Percentiles rank a stretch among this genome's conserved stretches.
Conservation (phyloP, 2,113 vertebrate species). For the Saimiri boliviensis region DNA sequence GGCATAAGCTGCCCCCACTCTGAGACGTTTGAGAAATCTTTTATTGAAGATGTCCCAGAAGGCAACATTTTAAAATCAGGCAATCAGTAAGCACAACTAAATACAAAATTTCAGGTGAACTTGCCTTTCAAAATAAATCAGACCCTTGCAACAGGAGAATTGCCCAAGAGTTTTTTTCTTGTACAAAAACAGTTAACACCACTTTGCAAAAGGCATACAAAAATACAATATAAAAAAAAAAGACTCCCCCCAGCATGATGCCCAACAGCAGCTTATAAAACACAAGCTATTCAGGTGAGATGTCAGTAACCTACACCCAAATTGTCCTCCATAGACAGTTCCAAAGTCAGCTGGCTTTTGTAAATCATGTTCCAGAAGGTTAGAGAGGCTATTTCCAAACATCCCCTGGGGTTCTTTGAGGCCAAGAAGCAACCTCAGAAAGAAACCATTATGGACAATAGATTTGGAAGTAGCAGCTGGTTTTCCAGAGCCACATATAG, state of each 20-base stretch:
- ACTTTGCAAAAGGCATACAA: constrained; percentile 87
- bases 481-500: not conserved
- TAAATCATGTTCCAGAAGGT: constrained; percentile 56
- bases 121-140: constrained; percentile 75
- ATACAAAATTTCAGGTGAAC: constrained; percentile 72
- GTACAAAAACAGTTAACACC: constrained; percentile 82
- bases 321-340: constrained; percentile 46
- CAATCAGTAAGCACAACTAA: constrained; percentile 67
- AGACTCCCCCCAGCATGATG: constrained; percentile 81
- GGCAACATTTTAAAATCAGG: constrained; percentile 76
- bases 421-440: constrained; percentile 42
- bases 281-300: constrained; percentile 67
- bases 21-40: constrained; percentile 72
- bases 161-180: constrained; percentile 45
- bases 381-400: constrained; percentile 10
- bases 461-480: constrained; percentile 30
- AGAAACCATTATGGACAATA: not conserved
- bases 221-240: constrained; percentile 85
- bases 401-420: constrained; percentile 43
- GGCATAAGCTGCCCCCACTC: constrained; percentile 27
- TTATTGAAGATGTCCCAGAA: constrained; percentile 75
- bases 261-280: constrained; percentile 85
- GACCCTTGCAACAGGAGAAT: constrained; percentile 68
- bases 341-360: constrained; percentile 32
- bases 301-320: constrained; percentile 46